A percentile compares a stretch with the other conserved stretches of the same genome.
Conservation (phyloP, 1,140 invertebrate genomes). For the Saccostrea echinata region DNA sequence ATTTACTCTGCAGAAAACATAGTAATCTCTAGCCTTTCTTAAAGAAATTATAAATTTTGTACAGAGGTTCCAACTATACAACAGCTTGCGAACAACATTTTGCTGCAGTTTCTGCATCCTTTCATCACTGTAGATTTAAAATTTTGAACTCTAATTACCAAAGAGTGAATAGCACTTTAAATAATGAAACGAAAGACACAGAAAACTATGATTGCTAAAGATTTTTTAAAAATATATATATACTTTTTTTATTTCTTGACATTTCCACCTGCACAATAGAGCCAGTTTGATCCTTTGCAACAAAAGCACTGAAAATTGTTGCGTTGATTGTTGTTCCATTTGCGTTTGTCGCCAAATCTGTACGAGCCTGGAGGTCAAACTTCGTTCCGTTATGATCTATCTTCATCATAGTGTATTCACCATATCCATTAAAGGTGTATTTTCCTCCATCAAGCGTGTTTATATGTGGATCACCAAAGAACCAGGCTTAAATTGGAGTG, state of each 20-base stretch:
- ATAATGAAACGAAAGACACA: no score
- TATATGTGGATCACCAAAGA: slow-evolving; percentile 60
- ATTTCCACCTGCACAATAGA: slow-evolving; percentile 55
- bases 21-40: no score
- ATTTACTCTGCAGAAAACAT: no score
- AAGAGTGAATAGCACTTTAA: no score
- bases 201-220: no score
- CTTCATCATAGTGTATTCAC: slow-evolving; percentile 53
- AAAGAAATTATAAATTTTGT: no score
- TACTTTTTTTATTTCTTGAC: slow-evolving; percentile 14
- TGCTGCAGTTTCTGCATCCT: no score
- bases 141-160: no score
- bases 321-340: slow-evolving; percentile 57
- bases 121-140: no score
- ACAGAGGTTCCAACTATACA: no score
- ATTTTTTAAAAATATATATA: background rate
- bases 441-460: slow-evolving; percentile 52
- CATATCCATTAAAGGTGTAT: slow-evolving; percentile 59
- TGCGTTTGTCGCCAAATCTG: slow-evolving; percentile 40
- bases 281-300: slow-evolving; percentile 44
- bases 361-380: slow-evolving; percentile 54
- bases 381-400: slow-evolving; percentile 29
- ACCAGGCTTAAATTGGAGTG: slow-evolving; percentile 27
- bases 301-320: slow-evolving; percentile 63
- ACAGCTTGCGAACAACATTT: no score